Conservation (phyloP, 2,888 invertebrate species). For the Drosophila lutescens region DNA sequence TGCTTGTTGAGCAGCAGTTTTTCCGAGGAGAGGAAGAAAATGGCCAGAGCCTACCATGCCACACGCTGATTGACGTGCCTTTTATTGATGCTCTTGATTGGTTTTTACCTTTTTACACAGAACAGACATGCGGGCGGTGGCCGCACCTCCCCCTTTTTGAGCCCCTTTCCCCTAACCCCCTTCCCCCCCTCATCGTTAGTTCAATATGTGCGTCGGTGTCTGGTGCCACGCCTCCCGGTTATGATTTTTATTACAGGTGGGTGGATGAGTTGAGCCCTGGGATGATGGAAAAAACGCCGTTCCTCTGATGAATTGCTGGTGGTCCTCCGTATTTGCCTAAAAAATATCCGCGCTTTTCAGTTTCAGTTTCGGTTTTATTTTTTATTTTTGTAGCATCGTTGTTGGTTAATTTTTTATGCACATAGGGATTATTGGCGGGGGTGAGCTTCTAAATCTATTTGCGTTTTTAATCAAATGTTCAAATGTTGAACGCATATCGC, state of each 20-base stretch:
- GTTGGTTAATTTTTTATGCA: slow-evolving; percentile 75
- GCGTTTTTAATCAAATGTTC: slow-evolving; percentile 82
- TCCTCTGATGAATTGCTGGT: slow-evolving; percentile 71
- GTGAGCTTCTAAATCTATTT: slow-evolving; percentile 64
- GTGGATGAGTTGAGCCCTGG: slow-evolving; percentile 25
- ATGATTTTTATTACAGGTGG: slow-evolving; percentile 81
- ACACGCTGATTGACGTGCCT: slow-evolving; percentile 83
- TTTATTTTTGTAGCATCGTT: slow-evolving; percentile 45
- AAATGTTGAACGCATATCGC: slow-evolving; percentile 52
- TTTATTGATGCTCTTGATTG: slow-evolving; percentile 85
- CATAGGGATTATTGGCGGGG: slow-evolving; percentile 19
- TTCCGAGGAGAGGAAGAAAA: slow-evolving; percentile 1
- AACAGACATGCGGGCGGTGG: slow-evolving; percentile 64
- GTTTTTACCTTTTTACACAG: slow-evolving; percentile 81
- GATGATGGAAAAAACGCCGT: slow-evolving; percentile 17
- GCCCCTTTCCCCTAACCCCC: background rate
- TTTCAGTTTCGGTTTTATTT: slow-evolving; percentile 11
- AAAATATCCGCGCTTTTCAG: slow-evolving; percentile 28
- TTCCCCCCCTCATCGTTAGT: slow-evolving; percentile 70
- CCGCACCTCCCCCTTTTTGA: background rate
- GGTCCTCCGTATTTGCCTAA: slow-evolving; percentile 51
- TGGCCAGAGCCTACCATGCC: slow-evolving; percentile 53
- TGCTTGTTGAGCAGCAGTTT: slow-evolving; percentile 57
- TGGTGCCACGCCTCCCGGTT: slow-evolving; percentile 62
- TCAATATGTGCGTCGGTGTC: slow-evolving; percentile 75